Evolutionary conservation across 1,140 invertebrate species (phyloP).

Genomic region (Heterodera schachtii): DNA sequence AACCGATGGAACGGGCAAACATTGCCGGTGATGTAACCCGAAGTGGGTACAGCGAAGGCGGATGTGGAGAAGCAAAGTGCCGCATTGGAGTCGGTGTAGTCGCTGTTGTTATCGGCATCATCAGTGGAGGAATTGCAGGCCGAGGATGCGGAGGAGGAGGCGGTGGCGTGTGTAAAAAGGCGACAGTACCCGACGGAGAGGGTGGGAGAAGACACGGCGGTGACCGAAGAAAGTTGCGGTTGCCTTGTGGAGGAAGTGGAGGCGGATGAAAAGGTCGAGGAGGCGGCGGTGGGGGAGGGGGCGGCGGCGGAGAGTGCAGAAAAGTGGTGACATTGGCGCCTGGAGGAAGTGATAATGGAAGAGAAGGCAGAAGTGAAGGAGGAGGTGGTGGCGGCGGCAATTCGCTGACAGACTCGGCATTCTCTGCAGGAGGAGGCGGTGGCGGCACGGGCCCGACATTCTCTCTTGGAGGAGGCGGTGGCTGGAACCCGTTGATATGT

Average conservation of each 20-base stretch:
- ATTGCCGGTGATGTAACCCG: too few relatives aligned
- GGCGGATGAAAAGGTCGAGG: neutral
- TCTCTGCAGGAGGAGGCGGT: neutral
- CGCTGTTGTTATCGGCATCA: neutral
- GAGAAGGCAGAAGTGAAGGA: too few relatives aligned
- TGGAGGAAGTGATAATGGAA: neutral
- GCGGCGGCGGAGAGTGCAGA: neutral
- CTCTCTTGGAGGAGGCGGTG: neutral
- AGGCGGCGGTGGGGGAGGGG: conserved; percentile 12
- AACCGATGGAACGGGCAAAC: too few relatives aligned
- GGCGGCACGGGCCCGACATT: too few relatives aligned
- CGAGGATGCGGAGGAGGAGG: neutral
- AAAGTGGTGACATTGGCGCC: too few relatives aligned
- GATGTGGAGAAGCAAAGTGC: too few relatives aligned
- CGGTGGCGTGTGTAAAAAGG: neutral
- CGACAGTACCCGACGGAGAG: neutral
- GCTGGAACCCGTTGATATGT: too few relatives aligned
- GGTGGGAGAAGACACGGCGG: neutral
- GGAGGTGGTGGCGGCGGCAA: neutral
- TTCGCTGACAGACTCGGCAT: too few relatives aligned
- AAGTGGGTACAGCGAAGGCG: too few relatives aligned
- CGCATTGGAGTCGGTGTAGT: neutral
- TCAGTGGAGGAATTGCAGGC: neutral
- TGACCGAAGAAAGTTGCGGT: neutral
- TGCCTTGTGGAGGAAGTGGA: neutral